Percentiles rank a stretch among this genome's conserved stretches.
These are phyloP conservation scores for Brevimyrus niger DNA, from an alignment of 2,113 vertebrate genomes.

Conservation along the genomic window DNA sequence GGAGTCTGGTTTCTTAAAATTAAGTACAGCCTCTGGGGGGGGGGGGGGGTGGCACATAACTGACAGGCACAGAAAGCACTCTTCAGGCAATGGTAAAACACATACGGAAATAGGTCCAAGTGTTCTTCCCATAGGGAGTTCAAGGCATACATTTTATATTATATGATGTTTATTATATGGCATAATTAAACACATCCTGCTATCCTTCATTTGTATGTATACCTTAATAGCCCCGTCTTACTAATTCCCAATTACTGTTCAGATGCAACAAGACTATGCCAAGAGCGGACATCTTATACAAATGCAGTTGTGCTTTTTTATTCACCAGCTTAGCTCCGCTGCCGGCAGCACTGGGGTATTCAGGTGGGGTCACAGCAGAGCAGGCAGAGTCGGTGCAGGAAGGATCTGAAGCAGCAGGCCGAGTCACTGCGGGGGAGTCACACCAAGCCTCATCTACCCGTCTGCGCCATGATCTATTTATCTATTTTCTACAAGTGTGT, in stretches of 20 bases:
- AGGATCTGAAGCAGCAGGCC: conserved; percentile 26
- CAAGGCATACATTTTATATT: background rate
- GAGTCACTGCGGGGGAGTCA: conserved; percentile 26
- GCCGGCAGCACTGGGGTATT: background rate
- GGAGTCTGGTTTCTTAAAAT: background rate
- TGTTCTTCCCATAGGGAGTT: background rate
- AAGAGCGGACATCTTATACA: background rate
- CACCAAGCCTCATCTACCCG: background rate
- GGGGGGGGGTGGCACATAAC: background rate
- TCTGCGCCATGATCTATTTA: background rate
- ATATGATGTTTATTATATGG: background rate
- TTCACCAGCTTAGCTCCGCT: conserved; percentile 42
- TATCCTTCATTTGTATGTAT: background rate
- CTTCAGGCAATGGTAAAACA: background rate
- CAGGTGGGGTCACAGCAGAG: conserved; percentile 17
- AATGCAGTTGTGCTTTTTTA: background rate
- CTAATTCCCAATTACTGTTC: background rate
- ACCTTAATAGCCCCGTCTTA: background rate
- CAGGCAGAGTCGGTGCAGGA: conserved; percentile 32
- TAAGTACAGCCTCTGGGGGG: background rate
- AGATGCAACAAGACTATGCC: background rate
- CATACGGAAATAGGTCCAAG: background rate
- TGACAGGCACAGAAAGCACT: background rate
- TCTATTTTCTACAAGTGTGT: background rate
- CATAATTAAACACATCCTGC: background rate